These are phyloP conservation scores for Lasiurus cinereus DNA, from an alignment of 2,113 vertebrate species.

Conservation along the genomic window DNA sequence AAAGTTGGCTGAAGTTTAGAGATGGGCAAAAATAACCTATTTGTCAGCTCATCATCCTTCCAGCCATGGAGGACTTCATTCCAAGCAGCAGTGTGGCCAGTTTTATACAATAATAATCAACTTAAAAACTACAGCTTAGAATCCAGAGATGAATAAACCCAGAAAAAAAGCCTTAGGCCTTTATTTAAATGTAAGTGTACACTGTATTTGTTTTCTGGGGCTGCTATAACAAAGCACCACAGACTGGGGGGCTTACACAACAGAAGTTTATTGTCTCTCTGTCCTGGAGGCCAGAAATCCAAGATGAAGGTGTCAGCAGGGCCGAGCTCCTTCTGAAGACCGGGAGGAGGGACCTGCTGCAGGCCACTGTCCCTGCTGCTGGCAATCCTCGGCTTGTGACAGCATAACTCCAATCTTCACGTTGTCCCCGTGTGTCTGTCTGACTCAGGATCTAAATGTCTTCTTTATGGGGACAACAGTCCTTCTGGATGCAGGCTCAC, in stretches of 20 bases:
- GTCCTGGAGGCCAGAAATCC: neutral
- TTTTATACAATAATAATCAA: neutral
- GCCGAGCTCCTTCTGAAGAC: neutral
- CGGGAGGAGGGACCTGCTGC: neutral
- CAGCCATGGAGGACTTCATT: neutral
- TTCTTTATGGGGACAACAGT: neutral
- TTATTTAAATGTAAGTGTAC: neutral
- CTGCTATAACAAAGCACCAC: neutral
- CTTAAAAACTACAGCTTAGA: neutral
- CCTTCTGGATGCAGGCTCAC: neutral
- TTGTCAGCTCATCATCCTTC: neutral
- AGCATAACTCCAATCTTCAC: neutral
- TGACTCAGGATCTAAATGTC: neutral
- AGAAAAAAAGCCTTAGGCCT: neutral
- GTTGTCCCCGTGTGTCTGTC: neutral
- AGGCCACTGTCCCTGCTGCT: neutral
- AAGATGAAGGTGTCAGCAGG: neutral
- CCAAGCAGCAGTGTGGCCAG: too few species aligned
- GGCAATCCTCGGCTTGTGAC: neutral
- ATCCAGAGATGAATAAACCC: conserved; percentile 9
- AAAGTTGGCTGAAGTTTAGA: conserved; percentile 59
- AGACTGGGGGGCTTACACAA: neutral
- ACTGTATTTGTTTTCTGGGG: neutral
- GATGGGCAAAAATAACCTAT: neutral
- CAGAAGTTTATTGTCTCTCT: neutral